Conservation (phyloP, 2,888 invertebrate species). For the Eurois occulta region DNA sequence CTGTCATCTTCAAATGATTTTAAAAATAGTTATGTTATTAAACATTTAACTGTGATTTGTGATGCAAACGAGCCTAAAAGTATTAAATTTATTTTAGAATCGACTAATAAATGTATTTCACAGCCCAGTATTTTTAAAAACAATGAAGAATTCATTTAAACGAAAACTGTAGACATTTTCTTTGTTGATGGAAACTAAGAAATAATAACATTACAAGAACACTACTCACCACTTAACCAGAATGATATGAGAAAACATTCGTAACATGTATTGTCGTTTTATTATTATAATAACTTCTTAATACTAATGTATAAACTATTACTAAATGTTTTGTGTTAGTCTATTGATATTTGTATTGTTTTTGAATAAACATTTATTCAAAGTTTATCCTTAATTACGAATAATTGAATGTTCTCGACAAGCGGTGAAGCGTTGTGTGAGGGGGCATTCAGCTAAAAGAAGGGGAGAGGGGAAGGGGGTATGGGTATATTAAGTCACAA, state of each 20-base stretch:
- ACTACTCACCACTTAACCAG: conserved; percentile 66
- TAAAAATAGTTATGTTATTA: background rate
- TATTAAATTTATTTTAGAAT: background rate
- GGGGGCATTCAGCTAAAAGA: conserved; percentile 36
- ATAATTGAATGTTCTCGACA: conserved; percentile 66
- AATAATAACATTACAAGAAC: conserved; percentile 35
- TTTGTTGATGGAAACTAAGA: background rate
- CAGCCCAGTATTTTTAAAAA: conserved; percentile 1
- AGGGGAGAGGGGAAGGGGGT: conserved; percentile 7
- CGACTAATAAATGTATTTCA: background rate
- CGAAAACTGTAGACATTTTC: background rate
- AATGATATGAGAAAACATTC: conserved; percentile 84
- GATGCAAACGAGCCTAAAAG: background rate
- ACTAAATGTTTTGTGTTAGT: conserved; percentile 69
- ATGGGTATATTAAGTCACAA: conserved; percentile 27
- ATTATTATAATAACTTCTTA: conserved; percentile 83
- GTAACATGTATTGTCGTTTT: conserved; percentile 88
- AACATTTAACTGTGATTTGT: background rate
- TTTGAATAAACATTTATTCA: conserved; percentile 59
- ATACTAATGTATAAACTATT: conserved; percentile 77
- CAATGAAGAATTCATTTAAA: background rate
- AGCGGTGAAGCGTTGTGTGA: conserved; percentile 56
- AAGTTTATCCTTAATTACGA: conserved; percentile 61
- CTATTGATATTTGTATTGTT: conserved; percentile 65
- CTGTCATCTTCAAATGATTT: too few species aligned